phyloP scores from a whole-genome alignment of 92 coral and sea anemone genomes.

The Plumapathes pennacea region DNA sequence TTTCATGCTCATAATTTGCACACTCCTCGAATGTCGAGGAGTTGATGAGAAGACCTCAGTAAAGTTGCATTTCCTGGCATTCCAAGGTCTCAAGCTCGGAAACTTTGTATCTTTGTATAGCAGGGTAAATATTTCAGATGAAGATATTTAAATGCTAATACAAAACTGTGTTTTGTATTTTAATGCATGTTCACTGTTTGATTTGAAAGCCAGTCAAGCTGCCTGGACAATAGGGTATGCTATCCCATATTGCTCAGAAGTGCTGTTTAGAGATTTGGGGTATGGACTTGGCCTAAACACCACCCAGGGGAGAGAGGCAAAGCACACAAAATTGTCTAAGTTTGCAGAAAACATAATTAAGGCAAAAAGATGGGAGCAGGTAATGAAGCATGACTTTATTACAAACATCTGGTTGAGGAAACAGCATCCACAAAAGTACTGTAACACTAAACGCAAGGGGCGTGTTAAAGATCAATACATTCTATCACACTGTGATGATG shows the following conservation, averaged over 20 bases:
- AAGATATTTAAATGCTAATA: constrained; percentile 11
- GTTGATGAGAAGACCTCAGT: constrained; percentile 18
- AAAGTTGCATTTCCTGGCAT: constrained; percentile 33
- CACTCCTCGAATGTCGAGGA: neutral
- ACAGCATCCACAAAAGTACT: constrained; percentile 6
- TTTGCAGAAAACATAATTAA: constrained; percentile 34
- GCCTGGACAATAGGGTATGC: constrained; percentile 47
- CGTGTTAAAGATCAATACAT: neutral
- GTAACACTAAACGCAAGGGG: neutral
- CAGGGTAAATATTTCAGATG: constrained; percentile 29
- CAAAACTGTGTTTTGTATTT: constrained; percentile 13
- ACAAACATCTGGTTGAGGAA: constrained; percentile 34
- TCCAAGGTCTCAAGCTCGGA: constrained; percentile 24
- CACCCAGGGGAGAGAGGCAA: constrained; percentile 42
- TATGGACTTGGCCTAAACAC: too few relatives aligned
- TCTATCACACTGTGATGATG: constrained; percentile 1
- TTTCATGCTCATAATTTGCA: constrained; percentile 2
- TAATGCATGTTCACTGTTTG: constrained; percentile 29
- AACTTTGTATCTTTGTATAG: constrained; percentile 18
- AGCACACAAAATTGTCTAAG: constrained; percentile 24
- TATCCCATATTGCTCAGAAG: constrained; percentile 29
- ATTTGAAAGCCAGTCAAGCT: constrained; percentile 1
- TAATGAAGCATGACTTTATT: constrained; percentile 36
- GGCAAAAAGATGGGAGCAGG: constrained; percentile 32
- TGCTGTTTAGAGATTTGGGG: constrained; percentile 16